Base-by-base conservation (phyloP, 53 echinoderm and acorn worm species). In the Mesocentrotus franciscanus region DNA sequence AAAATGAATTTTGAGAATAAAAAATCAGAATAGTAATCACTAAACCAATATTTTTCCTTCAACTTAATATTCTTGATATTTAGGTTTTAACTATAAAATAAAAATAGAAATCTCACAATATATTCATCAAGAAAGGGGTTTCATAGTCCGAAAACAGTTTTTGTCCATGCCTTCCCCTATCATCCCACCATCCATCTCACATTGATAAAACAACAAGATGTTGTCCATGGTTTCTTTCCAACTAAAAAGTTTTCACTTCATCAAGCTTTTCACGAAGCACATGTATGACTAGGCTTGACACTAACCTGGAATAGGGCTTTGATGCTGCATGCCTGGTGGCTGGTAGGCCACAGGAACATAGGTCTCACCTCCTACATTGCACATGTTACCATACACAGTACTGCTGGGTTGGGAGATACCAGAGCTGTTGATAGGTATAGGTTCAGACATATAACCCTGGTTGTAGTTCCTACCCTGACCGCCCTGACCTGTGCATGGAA, bases 401-500 rank as follows among this genome's bases (percentile, higher is more conserved):
- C 32, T 93, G 56, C 55, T 29, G 8, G 76, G 76, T 59, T 66
- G 92, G 42, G 93, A 35, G 8, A 92, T 32, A 20, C 68, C 92
- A 11, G 93, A 10, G 59, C 74, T 49, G 56, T 93, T 75, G 74
- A 93, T 72, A 66, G 93, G 76, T 20, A 93, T 75, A 8, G 74
- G 93, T 66, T 93, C 93, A 36, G 93, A 75, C 74, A 93, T 57
- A 35, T 93, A 93, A 20, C 76, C 58, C 74, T 72, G 93, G 56
- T 49, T 93, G 93, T 57, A 55, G 76, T 49, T 75, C 18, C 93
- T 75, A 5, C 74, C 74, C 3, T 85, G 85, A 85, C 85, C 85
- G 15, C 78, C 78, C 16, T 78, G 81, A 39, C 36, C 81, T 81
- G 29, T 13, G 81, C 8, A 81, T 8, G 33, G 42, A 81, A 42